Conservation (phyloP, 2,113 vertebrate genomes). For the Cyphomyrus plagiostoma region DNA sequence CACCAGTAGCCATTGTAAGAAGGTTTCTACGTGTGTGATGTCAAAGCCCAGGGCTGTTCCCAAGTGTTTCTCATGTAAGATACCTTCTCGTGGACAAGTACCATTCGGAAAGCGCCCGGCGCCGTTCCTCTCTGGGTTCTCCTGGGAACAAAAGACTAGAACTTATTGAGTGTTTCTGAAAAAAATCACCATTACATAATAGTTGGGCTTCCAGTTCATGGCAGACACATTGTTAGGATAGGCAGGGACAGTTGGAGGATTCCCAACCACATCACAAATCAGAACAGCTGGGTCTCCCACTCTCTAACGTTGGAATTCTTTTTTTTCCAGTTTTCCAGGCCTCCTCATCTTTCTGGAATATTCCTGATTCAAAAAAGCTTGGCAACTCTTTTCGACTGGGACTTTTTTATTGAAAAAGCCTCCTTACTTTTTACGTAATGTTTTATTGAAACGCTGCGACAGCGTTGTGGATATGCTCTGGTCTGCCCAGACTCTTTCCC, state of each 20-base stretch:
- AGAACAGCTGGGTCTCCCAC: constrained; percentile 6
- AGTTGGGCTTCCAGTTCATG: background rate
- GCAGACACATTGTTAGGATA: constrained; percentile 1
- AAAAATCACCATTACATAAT: background rate
- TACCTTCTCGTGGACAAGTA: constrained; percentile 46
- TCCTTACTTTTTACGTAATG: background rate
- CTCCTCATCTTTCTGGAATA: background rate
- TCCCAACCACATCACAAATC: constrained; percentile 14
- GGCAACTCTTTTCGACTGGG: background rate
- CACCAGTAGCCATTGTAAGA: constrained; percentile 77
- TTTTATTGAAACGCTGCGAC: background rate
- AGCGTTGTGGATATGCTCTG: background rate
- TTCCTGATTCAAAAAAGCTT: constrained; percentile 4
- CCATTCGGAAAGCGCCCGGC: constrained; percentile 35
- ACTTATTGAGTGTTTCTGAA: constrained; percentile 2
- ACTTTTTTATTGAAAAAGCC: background rate
- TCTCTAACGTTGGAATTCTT: constrained; percentile 6
- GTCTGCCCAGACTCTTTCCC: background rate
- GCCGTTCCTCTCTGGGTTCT: constrained; percentile 30
- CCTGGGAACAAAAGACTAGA: constrained; percentile 16
- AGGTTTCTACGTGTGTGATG: constrained; percentile 87
- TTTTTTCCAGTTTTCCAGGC: background rate
- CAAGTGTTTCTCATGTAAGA: constrained; percentile 86
- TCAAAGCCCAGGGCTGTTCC: constrained; percentile 72
- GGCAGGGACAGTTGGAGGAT: background rate